These are phyloP conservation scores for Drosophila imparisetae DNA, from an alignment of 2,888 invertebrate genomes.

Conservation along the genomic window DNA sequence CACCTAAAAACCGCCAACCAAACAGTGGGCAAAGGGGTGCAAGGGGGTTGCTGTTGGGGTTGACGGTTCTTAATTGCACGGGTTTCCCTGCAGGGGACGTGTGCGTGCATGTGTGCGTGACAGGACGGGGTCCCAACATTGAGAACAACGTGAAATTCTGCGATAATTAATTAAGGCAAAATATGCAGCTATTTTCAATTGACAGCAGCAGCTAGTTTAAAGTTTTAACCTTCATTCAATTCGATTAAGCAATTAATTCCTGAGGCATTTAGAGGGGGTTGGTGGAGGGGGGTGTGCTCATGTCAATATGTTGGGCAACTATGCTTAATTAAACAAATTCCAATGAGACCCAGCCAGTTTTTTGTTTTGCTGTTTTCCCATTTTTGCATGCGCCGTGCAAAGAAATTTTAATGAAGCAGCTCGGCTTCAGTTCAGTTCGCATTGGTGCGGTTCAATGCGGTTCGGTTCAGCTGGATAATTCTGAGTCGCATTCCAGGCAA, in stretches of 20 bases:
- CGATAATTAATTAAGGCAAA: conserved; percentile 50
- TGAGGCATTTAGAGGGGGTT: not conserved
- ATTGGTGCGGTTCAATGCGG: conserved; percentile 1
- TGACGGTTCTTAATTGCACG: conserved; percentile 72
- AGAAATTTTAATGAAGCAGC: conserved; percentile 57
- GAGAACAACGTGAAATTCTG: conserved; percentile 9
- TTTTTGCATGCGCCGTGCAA: conserved; percentile 41
- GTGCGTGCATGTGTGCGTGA: conserved; percentile 41
- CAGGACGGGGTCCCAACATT: conserved; percentile 13
- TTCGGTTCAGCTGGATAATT: conserved; percentile 15
- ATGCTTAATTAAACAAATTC: conserved; percentile 81
- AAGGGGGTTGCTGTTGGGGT: conserved; percentile 9
- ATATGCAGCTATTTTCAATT: conserved; percentile 13
- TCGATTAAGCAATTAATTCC: conserved; percentile 66
- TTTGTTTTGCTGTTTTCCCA: conserved; percentile 8
- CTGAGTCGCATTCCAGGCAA: conserved; percentile 16
- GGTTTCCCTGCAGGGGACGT: conserved; percentile 33
- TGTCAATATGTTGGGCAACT: conserved; percentile 45
- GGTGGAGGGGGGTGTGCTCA: conserved; percentile 2
- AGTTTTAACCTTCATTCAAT: conserved; percentile 47
- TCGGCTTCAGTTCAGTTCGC: not conserved
- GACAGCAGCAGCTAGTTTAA: conserved; percentile 50
- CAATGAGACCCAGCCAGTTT: conserved; percentile 25
- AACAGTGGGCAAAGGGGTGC: conserved; percentile 4
- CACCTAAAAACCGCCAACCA: conserved; percentile 72